phyloP scores from a whole-genome alignment of 2,797 vertebrate genomes.

The Bradypus variegatus region DNA sequence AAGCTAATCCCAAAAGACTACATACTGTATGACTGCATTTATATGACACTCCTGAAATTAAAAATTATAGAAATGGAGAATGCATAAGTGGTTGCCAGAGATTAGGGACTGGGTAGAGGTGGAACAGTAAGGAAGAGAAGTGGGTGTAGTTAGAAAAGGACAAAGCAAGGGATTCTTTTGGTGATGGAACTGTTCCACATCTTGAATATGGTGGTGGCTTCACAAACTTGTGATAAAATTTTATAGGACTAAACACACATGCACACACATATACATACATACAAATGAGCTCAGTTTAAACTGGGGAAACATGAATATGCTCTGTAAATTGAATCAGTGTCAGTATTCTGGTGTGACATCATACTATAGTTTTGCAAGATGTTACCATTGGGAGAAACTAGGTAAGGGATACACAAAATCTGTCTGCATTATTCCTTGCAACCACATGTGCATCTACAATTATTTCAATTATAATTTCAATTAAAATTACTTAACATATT shows the following conservation, averaged over 20 bases:
- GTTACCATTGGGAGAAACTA: not conserved
- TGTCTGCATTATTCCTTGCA: constrained; percentile 19
- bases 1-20: not conserved
- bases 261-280: not conserved
- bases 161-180: fast-evolving
- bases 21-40: not conserved
- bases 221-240: not conserved
- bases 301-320: not conserved
- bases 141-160: not conserved
- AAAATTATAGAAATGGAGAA: not conserved
- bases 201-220: not conserved
- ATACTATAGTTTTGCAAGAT: not conserved
- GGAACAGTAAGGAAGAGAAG: too few species aligned
- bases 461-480: not conserved
- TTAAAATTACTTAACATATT: not conserved
- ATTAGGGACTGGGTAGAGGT: not conserved
- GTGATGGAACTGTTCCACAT: not conserved
- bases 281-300: not conserved
- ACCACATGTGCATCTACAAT: not conserved
- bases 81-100: not conserved
- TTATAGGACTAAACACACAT: not conserved
- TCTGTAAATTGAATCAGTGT: too few species aligned
- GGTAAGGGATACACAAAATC: not conserved
- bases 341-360: not conserved
- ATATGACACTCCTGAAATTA: not conserved